Evolutionary conservation across 2,113 vertebrate species (phyloP), one percentile per base, ranked within the genome.

Genomic region (Pteropus alecto): DNA sequence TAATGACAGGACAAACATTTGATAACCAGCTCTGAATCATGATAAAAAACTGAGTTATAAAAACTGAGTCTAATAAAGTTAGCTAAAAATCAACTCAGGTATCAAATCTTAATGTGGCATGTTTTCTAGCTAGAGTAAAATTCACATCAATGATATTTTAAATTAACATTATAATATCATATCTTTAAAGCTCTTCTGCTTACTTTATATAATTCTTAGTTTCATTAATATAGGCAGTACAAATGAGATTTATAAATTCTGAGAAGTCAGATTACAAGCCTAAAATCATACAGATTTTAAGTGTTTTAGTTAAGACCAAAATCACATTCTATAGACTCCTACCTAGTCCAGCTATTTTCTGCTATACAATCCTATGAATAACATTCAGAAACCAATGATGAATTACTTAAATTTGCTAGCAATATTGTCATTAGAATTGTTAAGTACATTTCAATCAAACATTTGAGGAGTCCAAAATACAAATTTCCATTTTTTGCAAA

Each of bases 191-290:
- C 21, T 81, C 82, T 81, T 65, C 54, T 61, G 51, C 38, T 54
- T 54, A 68, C 38, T 84, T 77, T 76, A 79, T 41, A 60, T 81
- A 16, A 93, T 67, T 86, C 87, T 93, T 51, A 76, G 7, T 88
- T 85, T 76, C 33, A 24, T 90, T 90, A 90, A 41, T 73, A 15
- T 58, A 78, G 48, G 19, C 14, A 74, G 14, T 92, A 96, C 21
- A 94, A 94, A 90, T 94, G 28, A 94, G 38, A 96, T 91, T 63
- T 76, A 94, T 26, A 93, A 95, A 65, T 3, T 19, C 41, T 56
- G 41, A 70, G 21, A 81, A 79, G 51, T 70, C 51, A 92, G 63
- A 67, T 33, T 83, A 38, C 10, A 56, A 90, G 56, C 28, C 35
- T 76, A 86, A 54, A 10, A 46, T 93, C 63, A 84, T 14, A 67